Conservation (phyloP, 2,797 vertebrate species). For the Mormyrus proboscirostris region DNA sequence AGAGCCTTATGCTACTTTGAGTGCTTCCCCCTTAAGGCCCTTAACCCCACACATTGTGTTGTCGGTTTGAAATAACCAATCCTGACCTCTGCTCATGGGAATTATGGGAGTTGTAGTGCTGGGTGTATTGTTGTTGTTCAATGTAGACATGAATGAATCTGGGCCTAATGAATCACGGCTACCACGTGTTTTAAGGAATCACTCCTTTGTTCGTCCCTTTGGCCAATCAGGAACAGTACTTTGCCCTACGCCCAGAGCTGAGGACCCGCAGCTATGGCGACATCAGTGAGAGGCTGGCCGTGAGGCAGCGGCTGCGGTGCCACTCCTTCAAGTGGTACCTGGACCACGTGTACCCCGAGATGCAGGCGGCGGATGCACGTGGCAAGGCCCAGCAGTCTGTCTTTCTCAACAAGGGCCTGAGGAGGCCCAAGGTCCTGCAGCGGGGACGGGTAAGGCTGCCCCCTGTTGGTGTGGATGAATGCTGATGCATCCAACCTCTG, state of each 20-base stretch:
- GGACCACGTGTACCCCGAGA: conserved; percentile 89
- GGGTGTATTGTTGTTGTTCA: neutral
- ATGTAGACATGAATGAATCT: neutral
- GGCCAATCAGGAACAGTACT: conserved; percentile 79
- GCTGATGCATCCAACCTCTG: neutral
- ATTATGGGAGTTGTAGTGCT: neutral
- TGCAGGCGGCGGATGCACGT: conserved; percentile 73
- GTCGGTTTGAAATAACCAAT: neutral
- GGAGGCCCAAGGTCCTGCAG: conserved; percentile 77
- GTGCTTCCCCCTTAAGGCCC: neutral
- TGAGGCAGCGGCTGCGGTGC: conserved; percentile 76
- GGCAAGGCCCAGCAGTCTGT: conserved; percentile 73
- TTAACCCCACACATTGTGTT: neutral
- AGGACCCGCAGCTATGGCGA: conserved; percentile 75
- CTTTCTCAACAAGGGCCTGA: conserved; percentile 77
- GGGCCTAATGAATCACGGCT: neutral
- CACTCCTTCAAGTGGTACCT: conserved; percentile 88
- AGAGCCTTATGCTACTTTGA: neutral
- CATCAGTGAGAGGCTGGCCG: conserved; percentile 71
- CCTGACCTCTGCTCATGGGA: neutral
- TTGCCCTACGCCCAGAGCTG: conserved; percentile 82
- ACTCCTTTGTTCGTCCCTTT: neutral
- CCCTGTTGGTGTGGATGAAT: neutral
- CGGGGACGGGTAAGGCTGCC: conserved; percentile 75
- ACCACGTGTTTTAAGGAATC: neutral